These are phyloP conservation scores for Cotesia typhae DNA, from an alignment of 1,140 invertebrate genomes.

Conservation along the genomic window DNA sequence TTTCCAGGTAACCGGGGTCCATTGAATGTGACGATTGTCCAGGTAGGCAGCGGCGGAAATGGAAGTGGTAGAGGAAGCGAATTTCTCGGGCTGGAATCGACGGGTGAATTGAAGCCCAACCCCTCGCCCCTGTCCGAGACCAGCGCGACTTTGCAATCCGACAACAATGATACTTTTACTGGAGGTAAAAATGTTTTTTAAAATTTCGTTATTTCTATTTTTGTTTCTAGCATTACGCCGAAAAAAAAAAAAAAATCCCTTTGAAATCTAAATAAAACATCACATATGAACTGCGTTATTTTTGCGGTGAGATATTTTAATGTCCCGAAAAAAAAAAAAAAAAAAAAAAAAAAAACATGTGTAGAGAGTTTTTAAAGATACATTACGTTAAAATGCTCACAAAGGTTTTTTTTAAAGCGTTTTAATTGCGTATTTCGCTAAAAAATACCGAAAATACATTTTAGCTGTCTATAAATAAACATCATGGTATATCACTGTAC, in stretches of 20 bases:
- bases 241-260: conserved; percentile 9
- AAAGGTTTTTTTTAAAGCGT: too few species aligned
- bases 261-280: not conserved
- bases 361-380: too few species aligned
- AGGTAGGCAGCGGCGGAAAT: conserved; percentile 51
- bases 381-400: too few species aligned
- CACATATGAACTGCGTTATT: too few species aligned
- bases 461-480: too few species aligned
- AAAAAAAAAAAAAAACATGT: too few species aligned
- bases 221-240: not conserved
- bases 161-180: conserved; percentile 57
- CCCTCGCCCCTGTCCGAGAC: conserved; percentile 58
- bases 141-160: conserved; percentile 54
- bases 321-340: too few species aligned
- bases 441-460: too few species aligned
- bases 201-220: not conserved
- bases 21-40: conserved; percentile 59
- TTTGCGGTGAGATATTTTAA: too few species aligned
- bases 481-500: too few species aligned
- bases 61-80: conserved; percentile 50
- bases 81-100: conserved; percentile 55
- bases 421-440: too few species aligned
- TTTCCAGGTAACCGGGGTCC: conserved; percentile 59
- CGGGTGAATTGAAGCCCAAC: conserved; percentile 51
- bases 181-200: conserved; percentile 45